phyloP scores from a whole-genome alignment of 2,888 invertebrate species.

The Caenorhabditis plicata region DNA sequence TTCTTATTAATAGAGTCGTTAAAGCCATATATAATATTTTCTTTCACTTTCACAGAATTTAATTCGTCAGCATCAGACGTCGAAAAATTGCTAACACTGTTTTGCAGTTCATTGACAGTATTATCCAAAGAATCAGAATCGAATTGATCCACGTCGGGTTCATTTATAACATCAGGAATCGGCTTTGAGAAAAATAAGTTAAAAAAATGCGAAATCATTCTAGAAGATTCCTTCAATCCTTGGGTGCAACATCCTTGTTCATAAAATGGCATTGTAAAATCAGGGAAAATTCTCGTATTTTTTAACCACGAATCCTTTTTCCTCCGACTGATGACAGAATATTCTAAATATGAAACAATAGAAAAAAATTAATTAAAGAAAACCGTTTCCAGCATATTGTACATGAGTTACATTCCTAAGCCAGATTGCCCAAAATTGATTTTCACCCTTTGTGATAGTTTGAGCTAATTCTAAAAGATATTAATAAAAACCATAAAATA shows the following conservation, averaged over 20 bases:
- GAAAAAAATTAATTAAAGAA: conserved; percentile 5
- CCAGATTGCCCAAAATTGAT: conserved; percentile 13
- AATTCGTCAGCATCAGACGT: too few relatives aligned
- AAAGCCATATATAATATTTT: too few relatives aligned
- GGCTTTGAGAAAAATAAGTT: conserved; percentile 18
- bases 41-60: too few relatives aligned
- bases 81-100: too few relatives aligned
- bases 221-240: conserved; percentile 7
- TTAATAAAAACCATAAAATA: neutral
- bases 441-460: conserved; percentile 3
- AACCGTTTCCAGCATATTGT: conserved; percentile 12
- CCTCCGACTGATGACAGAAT: too few relatives aligned
- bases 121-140: too few relatives aligned
- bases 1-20: too few relatives aligned
- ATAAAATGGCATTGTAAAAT: too few relatives aligned
- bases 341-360: too few relatives aligned
- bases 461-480: conserved; percentile 5
- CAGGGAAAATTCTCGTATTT: too few relatives aligned
- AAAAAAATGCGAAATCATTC: conserved; percentile 24
- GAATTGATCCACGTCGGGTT: neutral
- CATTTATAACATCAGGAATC: conserved; percentile 3
- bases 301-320: too few relatives aligned
- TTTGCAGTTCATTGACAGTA: too few relatives aligned
- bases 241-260: neutral
- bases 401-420: conserved; percentile 9